These are phyloP conservation scores for Lutraria rhynchaena DNA, from an alignment of 1,140 invertebrate species.

Conservation along the genomic window DNA sequence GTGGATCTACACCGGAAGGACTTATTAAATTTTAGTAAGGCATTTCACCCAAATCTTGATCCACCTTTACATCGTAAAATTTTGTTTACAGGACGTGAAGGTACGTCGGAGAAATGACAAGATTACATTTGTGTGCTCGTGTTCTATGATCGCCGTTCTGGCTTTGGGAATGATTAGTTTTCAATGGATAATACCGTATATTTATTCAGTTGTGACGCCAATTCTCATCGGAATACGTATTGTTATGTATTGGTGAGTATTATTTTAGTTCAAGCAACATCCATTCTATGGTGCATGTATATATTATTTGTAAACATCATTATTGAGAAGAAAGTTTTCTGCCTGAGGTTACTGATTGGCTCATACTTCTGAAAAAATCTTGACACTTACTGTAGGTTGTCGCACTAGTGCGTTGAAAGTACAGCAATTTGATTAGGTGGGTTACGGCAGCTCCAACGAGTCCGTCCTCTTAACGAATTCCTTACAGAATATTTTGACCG, in stretches of 20 bases:
- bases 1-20: too few relatives aligned
- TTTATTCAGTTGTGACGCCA: conserved; percentile 70
- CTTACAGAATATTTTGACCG: too few relatives aligned
- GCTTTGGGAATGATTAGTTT: conserved; percentile 64
- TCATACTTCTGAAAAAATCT: not conserved
- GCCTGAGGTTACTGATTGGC: not conserved
- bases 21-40: too few relatives aligned
- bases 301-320: not conserved
- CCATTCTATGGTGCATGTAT: not conserved
- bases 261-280: not conserved
- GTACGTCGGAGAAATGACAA: conserved; percentile 65
- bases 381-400: not conserved
- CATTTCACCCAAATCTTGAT: too few relatives aligned
- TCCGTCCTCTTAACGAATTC: too few relatives aligned
- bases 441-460: too few relatives aligned
- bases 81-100: conserved; percentile 2
- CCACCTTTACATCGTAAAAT: too few relatives aligned
- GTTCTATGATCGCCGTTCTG: conserved; percentile 65
- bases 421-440: not conserved
- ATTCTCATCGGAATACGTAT: conserved; percentile 67
- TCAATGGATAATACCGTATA: conserved; percentile 75
- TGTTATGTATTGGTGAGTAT: conserved; percentile 74
- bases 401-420: not conserved
- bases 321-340: not conserved
- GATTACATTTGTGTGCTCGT: conserved; percentile 65